Conservation (phyloP, 2,113 vertebrate genomes). For the Bagarius yarrelli region DNA sequence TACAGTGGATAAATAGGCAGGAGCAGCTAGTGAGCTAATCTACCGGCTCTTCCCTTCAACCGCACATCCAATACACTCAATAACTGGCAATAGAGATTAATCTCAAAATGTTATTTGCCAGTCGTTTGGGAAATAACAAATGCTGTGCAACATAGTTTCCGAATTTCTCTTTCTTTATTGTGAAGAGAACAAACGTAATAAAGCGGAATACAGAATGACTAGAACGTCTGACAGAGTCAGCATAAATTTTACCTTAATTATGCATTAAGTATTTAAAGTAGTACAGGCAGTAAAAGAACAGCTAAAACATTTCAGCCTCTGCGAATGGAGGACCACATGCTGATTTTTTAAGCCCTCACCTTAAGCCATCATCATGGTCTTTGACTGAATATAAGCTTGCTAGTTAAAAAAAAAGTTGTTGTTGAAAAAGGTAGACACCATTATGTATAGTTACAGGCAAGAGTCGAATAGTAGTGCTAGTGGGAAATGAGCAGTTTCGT, state of each 20-base stretch:
- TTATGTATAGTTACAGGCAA: neutral
- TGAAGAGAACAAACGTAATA: constrained; percentile 28
- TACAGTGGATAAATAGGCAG: constrained; percentile 51
- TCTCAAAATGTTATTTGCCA: constrained; percentile 47
- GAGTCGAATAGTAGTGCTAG: neutral
- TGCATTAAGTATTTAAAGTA: neutral
- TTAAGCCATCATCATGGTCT: neutral
- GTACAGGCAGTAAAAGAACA: neutral
- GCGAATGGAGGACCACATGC: neutral
- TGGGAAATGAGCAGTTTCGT: neutral
- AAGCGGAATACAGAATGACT: constrained; percentile 8
- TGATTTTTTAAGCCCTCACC: neutral
- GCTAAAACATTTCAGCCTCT: neutral
- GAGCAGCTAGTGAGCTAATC: constrained; percentile 50
- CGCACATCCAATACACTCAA: constrained; percentile 48
- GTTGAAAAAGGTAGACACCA: neutral
- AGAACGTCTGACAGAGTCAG: neutral
- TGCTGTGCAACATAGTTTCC: constrained; percentile 35
- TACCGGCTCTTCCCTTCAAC: constrained; percentile 44
- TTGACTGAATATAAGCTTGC: neutral
- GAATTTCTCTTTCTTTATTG: constrained; percentile 32
- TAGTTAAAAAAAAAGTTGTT: neutral
- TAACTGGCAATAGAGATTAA: constrained; percentile 46
- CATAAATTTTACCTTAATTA: constrained; percentile 9
- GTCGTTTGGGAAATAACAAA: constrained; percentile 50